Evolutionary conservation across 2,888 invertebrate species (phyloP), one percentile per base, ranked within the genome.

Genomic region (Spilarctia lutea): DNA sequence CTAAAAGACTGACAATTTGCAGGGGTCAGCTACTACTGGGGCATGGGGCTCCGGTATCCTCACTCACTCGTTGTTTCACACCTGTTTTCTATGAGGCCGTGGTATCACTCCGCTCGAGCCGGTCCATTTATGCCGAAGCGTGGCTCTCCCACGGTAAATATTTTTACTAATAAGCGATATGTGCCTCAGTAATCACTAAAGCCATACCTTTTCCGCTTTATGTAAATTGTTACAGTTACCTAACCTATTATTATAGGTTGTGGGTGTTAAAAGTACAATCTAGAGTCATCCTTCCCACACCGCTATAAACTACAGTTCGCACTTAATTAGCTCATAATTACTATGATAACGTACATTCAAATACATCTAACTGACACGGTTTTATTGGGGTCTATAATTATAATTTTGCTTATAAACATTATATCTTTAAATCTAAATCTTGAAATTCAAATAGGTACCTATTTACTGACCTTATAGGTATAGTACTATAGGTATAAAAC

Each of bases 251-350:
- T 56, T 70, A 71, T 45, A 20, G 56, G 18, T 60, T 42, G 71
- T 71, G 71, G 71, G 63, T 71, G 71, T 71, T 33, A 39, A 63
- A 71, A 45, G 7, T 63, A 60, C 70, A 69, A n/a, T 56, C 69
- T n/a, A 48, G 24, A 24, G 11, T n/a, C 70, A 63, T 63, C 45
- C 63, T 63, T 71, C 42, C 42, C 63, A 63, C 63, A 63, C 30
- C 20, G 20, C 69, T 35, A 71, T 63, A 71, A 71, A 30, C 13
- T 7, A 71, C 42, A 63, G 42, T 63, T 63, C 39, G 13, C 42
- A 71, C 63, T 30, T 16, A 63, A 71, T 71, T 71, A 71, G 63
- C 42, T 20, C 27, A 16, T 71, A 71, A 71, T 71, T 45, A 71
- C 63, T 30, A 71, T 71, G 63, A 20, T 27, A 39, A 10, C 13